phyloP scores from a whole-genome alignment of 2,113 vertebrate genomes.

The Ammodytes marinus region DNA sequence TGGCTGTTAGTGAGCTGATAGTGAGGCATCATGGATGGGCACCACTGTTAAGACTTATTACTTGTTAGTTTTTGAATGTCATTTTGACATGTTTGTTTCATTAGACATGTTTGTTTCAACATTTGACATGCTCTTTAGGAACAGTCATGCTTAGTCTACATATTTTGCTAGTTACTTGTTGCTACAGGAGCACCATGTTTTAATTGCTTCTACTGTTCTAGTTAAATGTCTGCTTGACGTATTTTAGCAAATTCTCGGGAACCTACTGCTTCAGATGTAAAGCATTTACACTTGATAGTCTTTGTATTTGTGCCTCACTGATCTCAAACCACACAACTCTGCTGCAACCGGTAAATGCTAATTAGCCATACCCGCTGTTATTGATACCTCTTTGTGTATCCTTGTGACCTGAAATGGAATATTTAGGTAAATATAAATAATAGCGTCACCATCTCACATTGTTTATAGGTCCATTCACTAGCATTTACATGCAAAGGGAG shows the following conservation, averaged over 20 bases:
- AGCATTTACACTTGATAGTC: background rate
- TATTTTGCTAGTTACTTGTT: background rate
- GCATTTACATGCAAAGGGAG: constrained; percentile 34
- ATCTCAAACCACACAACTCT: constrained; percentile 10
- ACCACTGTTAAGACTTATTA: background rate
- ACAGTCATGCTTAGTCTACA: background rate
- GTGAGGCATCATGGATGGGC: constrained; percentile 1
- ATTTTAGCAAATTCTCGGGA: background rate
- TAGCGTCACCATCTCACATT: background rate
- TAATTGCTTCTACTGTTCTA: background rate
- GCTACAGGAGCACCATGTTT: background rate
- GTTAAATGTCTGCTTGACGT: background rate
- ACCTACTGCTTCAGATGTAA: background rate
- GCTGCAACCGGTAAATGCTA: constrained; percentile 1
- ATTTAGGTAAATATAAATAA: too few relatives aligned
- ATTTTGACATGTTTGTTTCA: background rate
- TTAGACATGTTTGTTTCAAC: background rate
- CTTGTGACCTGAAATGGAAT: background rate
- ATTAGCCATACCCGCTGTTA: background rate
- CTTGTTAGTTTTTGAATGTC: background rate
- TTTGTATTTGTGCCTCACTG: constrained; percentile 2
- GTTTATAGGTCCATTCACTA: background rate
- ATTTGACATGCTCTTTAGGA: background rate
- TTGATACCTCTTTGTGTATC: background rate
- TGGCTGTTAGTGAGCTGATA: constrained; percentile 20